These are phyloP conservation scores for Micronycteris hirsuta DNA, from an alignment of 2,113 vertebrate genomes.

Conservation along the genomic window DNA sequence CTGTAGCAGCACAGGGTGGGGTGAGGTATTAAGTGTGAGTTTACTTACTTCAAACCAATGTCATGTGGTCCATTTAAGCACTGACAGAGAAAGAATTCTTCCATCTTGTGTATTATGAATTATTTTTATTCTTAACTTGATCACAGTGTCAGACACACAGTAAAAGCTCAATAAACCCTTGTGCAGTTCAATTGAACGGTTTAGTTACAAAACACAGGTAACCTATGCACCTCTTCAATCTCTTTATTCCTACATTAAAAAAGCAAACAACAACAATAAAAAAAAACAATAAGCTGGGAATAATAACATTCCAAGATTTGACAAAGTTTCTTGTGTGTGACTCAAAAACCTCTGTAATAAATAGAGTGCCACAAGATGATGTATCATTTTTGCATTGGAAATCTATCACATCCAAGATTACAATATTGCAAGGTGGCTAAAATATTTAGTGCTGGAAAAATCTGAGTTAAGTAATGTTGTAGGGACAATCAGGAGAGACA, in stretches of 20 bases:
- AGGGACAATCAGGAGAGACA: not conserved
- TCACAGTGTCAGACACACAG: not conserved
- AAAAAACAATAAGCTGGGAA: not conserved
- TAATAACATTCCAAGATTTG: not conserved
- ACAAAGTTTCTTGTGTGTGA: not conserved
- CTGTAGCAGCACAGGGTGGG: not conserved
- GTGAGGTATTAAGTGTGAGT: not conserved
- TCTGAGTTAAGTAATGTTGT: not conserved
- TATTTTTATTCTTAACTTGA: not conserved
- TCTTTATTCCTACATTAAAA: not conserved
- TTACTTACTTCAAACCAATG: slow-evolving; percentile 13
- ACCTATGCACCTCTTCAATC: not conserved
- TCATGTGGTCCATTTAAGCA: not conserved
- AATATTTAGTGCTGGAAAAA: slow-evolving; percentile 23
- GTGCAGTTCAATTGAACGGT: not conserved
- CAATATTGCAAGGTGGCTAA: not conserved
- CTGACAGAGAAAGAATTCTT: not conserved
- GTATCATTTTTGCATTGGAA: not conserved
- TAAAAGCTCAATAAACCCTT: not conserved
- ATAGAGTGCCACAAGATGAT: not conserved
- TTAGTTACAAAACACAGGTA: slow-evolving; percentile 12
- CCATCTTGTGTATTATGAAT: not conserved
- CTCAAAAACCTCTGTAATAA: not conserved
- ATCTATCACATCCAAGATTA: not conserved
- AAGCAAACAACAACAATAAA: too few species aligned